Percentiles rank a stretch among this genome's conserved stretches.
These are phyloP conservation scores for Drosophila tropicalis DNA, from an alignment of 1,140 invertebrate genomes.

Conservation along the genomic window DNA sequence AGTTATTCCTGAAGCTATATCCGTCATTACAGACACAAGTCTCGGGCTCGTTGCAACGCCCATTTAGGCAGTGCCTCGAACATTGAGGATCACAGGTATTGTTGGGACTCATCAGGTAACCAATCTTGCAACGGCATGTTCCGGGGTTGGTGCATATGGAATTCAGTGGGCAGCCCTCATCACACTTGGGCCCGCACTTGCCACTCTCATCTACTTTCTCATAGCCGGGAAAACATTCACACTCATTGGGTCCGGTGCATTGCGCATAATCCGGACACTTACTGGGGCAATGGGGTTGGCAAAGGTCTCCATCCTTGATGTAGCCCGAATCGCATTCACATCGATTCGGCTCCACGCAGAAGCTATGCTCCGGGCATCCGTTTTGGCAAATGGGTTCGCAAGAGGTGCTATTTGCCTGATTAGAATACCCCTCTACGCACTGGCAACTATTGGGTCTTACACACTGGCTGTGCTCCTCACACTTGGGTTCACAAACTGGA, in stretches of 20 bases:
- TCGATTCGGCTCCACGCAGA: constrained; percentile 27
- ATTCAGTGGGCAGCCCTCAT: constrained; percentile 84
- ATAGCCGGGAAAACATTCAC: constrained; percentile 61
- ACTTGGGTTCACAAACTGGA: constrained; percentile 74
- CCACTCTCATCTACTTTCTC: background rate
- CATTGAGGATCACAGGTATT: constrained; percentile 71
- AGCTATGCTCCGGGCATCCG: constrained; percentile 44
- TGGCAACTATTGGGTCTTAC: constrained; percentile 85
- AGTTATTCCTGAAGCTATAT: constrained; percentile 64
- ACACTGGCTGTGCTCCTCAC: constrained; percentile 84
- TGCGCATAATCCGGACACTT: constrained; percentile 41
- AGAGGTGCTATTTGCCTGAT: constrained; percentile 1
- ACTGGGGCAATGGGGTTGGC: constrained; percentile 83
- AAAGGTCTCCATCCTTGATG: constrained; percentile 64
- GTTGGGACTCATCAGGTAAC: constrained; percentile 83
- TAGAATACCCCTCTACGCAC: constrained; percentile 85
- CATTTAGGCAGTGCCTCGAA: constrained; percentile 70
- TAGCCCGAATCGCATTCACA: constrained; percentile 52
- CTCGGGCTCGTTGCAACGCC: constrained; percentile 83
- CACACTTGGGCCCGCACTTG: constrained; percentile 84
- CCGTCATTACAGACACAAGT: constrained; percentile 86
- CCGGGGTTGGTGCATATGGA: constrained; percentile 85
- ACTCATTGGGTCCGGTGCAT: constrained; percentile 53
- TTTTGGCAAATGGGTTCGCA: constrained; percentile 78
- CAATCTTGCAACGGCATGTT: constrained; percentile 85